Evolutionary conservation across 2,797 vertebrate species (phyloP), one percentile per base, ranked within the genome.

Genomic region (Urophycis tenuis): DNA sequence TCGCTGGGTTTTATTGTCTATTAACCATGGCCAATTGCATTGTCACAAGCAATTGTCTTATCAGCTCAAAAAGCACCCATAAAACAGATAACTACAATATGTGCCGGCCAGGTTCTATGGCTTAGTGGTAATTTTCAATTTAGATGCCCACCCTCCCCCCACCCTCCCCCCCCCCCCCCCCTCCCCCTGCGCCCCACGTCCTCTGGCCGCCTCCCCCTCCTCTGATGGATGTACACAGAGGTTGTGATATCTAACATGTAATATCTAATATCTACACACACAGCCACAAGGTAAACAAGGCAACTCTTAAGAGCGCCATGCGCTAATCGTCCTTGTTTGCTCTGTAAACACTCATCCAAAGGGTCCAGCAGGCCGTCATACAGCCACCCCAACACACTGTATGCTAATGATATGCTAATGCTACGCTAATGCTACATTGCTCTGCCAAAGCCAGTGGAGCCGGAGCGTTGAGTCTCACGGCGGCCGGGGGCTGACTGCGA

Each of bases 1-100:
- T 89, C 90, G 82, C 85, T 89, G 88, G 82, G 83, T 90, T 91
- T 90, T 87, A 91, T 87, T 86, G 90, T 87, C 86, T 83, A 91
- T 92, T 93, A 90, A 89, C 84, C 88, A 90, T 82, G 91, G 89
- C 91, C 91, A 91, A 92, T 92, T 91, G 88, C 89, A 82, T 90
- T 90, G 90, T 91, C 89, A 91, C 90, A 91, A 91, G 90, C 89
- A 91, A 93, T 91, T 92, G 92, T 92, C 89, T 91, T 90, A 92
- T 93, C 91, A 87, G 82, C 85, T 90, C 85, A 91, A 91, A 60
- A 90, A 86, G 84, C 81, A 81, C 87, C 86, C 86, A 88, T 91
- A 90, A 88, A 91, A 91, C 82, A 82, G 88, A 89, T 86, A 88
- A 89, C 88, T 87, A 90, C 89, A 87, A 89, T 89, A 90, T 87